Conservation (phyloP, 2,888 invertebrate species). For the Schizaphis graminum region DNA sequence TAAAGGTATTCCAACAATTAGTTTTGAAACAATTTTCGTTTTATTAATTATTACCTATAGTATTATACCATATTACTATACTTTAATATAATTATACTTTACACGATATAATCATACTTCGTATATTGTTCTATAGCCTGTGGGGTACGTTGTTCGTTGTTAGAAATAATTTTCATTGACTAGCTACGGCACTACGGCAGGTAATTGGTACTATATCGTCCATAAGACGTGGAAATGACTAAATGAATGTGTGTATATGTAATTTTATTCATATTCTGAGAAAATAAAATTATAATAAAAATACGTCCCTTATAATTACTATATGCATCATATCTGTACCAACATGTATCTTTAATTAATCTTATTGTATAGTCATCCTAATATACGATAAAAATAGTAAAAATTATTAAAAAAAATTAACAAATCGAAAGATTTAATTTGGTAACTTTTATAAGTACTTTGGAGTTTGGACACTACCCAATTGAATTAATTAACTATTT, state of each 20-base stretch:
- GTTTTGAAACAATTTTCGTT: background rate
- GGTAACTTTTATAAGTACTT: too few species aligned
- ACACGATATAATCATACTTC: too few species aligned
- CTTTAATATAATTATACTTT: background rate
- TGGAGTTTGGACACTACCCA: too few species aligned
- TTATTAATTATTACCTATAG: too few species aligned
- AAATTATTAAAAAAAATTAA: background rate
- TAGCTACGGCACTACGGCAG: too few species aligned
- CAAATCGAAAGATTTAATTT: background rate
- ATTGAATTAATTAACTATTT: too few species aligned
- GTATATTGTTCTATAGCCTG: background rate
- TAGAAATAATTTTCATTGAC: background rate
- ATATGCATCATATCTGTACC: too few species aligned
- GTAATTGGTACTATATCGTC: too few species aligned
- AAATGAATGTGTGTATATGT: background rate
- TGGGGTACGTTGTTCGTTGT: background rate
- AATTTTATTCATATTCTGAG: background rate
- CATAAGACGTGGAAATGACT: background rate
- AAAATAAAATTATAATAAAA: background rate
- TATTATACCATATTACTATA: background rate
- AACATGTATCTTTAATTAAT: background rate
- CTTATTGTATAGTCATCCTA: background rate
- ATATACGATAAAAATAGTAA: background rate
- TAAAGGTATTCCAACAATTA: background rate
- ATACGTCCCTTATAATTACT: background rate